Percentiles rank a stretch among this genome's conserved stretches.
phyloP scores from a whole-genome alignment of 2,113 vertebrate species.

The Microcebus griseorufus region DNA sequence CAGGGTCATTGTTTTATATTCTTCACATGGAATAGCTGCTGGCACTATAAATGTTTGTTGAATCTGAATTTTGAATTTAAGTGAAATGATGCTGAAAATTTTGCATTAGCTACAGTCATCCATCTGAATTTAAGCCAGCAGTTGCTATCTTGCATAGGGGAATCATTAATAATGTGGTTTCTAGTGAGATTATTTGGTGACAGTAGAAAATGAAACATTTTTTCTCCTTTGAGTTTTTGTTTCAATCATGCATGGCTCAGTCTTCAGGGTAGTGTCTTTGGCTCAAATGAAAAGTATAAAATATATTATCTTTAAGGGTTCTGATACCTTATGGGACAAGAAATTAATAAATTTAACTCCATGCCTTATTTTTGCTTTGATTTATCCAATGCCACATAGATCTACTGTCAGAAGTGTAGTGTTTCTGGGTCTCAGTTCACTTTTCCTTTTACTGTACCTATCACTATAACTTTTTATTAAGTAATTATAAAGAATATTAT shows the following conservation, averaged over 20 bases:
- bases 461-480: rapidly evolving
- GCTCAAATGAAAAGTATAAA: background rate
- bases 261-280: background rate
- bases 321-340: background rate
- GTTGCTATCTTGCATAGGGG: conserved; percentile 87
- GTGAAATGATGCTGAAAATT: conserved; percentile 75
- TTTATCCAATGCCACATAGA: background rate
- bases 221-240: background rate
- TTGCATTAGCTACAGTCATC: conserved; percentile 81
- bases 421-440: background rate
- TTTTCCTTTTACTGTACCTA: background rate
- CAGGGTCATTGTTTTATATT: conserved; percentile 27
- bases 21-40: conserved; percentile 30
- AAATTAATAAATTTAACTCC: conserved; percentile 11
- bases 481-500: background rate
- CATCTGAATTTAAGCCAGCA: conserved; percentile 88
- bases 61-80: conserved; percentile 65
- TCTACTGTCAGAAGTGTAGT: background rate
- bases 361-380: background rate
- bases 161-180: conserved; percentile 91
- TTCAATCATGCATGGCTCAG: background rate
- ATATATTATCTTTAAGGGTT: background rate
- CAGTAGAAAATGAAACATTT: background rate
- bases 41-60: conserved; percentile 33
- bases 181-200: conserved; percentile 53